phyloP scores from a whole-genome alignment of 2,797 vertebrate genomes.

The Coregonus suidteri region DNA sequence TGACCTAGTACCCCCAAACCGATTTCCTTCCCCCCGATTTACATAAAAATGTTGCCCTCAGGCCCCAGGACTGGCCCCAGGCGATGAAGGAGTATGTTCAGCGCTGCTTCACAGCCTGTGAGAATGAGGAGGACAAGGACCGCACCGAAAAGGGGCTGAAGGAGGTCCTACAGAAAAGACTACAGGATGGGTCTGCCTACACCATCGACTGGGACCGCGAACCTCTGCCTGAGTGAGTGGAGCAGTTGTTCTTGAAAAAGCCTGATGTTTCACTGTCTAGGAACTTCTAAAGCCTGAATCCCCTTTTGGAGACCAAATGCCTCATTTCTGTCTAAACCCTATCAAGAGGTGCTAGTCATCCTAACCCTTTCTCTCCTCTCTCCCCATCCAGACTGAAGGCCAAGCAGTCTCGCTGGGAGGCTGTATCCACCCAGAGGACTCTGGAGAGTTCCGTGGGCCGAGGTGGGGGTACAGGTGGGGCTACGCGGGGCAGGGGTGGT shows the following conservation, averaged over 20 bases:
- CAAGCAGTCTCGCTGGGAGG: slow-evolving; percentile 79
- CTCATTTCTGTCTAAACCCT: background rate
- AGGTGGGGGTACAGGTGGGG: slow-evolving; percentile 60
- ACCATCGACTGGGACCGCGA: slow-evolving; percentile 92
- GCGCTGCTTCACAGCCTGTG: slow-evolving; percentile 91
- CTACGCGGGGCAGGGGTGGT: slow-evolving; percentile 66
- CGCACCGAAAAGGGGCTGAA: slow-evolving; percentile 90
- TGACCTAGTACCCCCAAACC: background rate
- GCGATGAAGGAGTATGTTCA: slow-evolving; percentile 96
- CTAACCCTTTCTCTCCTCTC: background rate
- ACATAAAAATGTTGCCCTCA: slow-evolving; percentile 42
- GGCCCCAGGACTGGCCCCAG: slow-evolving; percentile 91
- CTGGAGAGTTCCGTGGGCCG: slow-evolving; percentile 64
- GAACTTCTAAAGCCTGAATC: background rate
- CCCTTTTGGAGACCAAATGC: background rate
- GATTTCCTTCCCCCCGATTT: background rate
- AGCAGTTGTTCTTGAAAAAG: background rate
- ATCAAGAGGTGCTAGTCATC: background rate
- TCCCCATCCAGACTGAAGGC: slow-evolving; percentile 67
- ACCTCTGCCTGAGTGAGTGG: slow-evolving; percentile 86
- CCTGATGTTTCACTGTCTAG: too few relatives aligned
- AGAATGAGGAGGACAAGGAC: slow-evolving; percentile 92
- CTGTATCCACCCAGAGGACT: slow-evolving; percentile 61
- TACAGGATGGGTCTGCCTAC: slow-evolving; percentile 91
- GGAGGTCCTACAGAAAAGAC: slow-evolving; percentile 87